These are phyloP conservation scores for Escarpia spicata DNA, from an alignment of 2,888 invertebrate species.

Conservation along the genomic window DNA sequence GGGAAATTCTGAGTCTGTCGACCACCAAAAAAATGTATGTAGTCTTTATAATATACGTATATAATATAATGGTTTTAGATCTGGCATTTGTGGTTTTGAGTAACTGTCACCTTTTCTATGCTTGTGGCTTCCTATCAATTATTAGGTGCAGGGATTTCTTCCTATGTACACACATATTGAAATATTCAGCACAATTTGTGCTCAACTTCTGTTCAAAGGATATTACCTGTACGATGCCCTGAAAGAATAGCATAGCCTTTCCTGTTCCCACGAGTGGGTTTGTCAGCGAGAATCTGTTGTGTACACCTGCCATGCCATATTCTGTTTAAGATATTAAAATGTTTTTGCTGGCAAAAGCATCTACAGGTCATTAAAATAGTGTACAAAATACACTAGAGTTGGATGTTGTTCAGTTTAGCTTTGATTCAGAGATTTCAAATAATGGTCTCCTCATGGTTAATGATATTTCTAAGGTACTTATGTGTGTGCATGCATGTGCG, in stretches of 20 bases:
- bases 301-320: neutral
- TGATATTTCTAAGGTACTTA: neutral
- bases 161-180: neutral
- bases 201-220: neutral
- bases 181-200: neutral
- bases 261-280: neutral
- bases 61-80: too few relatives aligned
- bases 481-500: neutral
- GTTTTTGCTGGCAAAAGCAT: slow-evolving; percentile 13
- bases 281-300: neutral
- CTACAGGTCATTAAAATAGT: neutral
- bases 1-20: too few relatives aligned
- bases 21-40: too few relatives aligned
- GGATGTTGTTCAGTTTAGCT: too few relatives aligned
- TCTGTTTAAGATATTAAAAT: neutral
- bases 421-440: too few relatives aligned
- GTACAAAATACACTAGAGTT: neutral
- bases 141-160: neutral
- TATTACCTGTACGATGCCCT: neutral
- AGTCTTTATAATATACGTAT: too few relatives aligned
- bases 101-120: neutral
- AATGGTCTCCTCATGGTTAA: too few relatives aligned
- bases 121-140: neutral
- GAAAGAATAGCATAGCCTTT: neutral
- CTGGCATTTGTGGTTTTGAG: neutral